These are phyloP conservation scores for Acanthoscelides obtectus DNA, from an alignment of 2,888 invertebrate genomes.

Conservation along the genomic window DNA sequence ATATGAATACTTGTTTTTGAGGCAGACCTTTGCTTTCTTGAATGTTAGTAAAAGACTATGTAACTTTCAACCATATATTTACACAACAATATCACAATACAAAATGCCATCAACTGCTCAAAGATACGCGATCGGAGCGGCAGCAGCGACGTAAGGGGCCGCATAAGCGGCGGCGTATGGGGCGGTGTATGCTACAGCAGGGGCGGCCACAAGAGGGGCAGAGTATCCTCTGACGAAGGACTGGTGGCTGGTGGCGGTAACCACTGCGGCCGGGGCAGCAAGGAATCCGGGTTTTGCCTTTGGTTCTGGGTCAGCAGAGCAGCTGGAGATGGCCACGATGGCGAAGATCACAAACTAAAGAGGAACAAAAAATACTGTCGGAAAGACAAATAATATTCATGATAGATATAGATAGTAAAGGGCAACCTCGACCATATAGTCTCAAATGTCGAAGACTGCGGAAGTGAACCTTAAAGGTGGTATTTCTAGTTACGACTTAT, in stretches of 20 bases:
- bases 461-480: no score
- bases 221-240: slow-evolving; percentile 49
- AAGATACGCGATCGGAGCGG: slow-evolving; percentile 24
- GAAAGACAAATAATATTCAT: no score
- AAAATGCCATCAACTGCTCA: background rate
- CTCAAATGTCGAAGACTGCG: no score
- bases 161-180: slow-evolving; percentile 21
- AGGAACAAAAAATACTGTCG: no score
- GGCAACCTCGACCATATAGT: no score
- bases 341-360: slow-evolving; percentile 12
- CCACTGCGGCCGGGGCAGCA: slow-evolving; percentile 40
- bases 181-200: slow-evolving; percentile 36
- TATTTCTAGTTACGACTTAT: no score
- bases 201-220: slow-evolving; percentile 36
- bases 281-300: slow-evolving; percentile 35
- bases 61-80: background rate
- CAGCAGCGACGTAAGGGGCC: slow-evolving; percentile 40
- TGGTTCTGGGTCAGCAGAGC: slow-evolving; percentile 24
- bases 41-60: no score
- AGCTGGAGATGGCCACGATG: slow-evolving; percentile 22
- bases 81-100: background rate
- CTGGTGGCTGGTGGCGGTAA: slow-evolving; percentile 63
- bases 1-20: no score
- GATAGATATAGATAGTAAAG: no score
- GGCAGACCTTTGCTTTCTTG: no score